Percentiles rank a stretch among this genome's conserved stretches.
Conservation (phyloP, 2,888 invertebrate genomes). For the Ligdia adustata region DNA sequence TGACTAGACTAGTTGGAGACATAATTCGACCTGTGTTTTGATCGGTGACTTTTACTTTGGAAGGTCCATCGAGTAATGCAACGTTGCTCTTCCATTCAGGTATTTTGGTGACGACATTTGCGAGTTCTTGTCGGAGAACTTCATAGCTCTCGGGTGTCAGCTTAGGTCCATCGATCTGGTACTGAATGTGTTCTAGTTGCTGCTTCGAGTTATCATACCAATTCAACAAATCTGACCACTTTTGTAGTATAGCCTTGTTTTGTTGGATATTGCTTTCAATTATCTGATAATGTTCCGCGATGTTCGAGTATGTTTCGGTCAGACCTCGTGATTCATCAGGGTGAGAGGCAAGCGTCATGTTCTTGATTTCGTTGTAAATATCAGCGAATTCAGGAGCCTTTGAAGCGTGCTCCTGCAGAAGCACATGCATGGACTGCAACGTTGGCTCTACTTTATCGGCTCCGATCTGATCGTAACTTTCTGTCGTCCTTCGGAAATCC, state of each 20-base stretch:
- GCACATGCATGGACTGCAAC: constrained; percentile 90
- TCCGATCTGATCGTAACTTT: constrained; percentile 91
- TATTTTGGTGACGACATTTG: constrained; percentile 86
- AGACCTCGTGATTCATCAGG: constrained; percentile 89
- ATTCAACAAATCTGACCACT: constrained; percentile 92
- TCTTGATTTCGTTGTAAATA: constrained; percentile 93
- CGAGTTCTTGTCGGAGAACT: constrained; percentile 87
- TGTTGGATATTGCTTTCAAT: constrained; percentile 89
- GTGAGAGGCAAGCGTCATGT: constrained; percentile 87
- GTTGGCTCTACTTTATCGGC: constrained; percentile 92
- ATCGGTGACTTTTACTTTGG: constrained; percentile 88
- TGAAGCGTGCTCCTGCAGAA: constrained; percentile 93
- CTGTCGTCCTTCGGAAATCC: constrained; percentile 87
- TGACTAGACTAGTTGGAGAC: constrained; percentile 88
- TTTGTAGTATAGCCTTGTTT: constrained; percentile 89
- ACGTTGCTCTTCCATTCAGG: constrained; percentile 89
- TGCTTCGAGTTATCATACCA: constrained; percentile 92
- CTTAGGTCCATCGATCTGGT: constrained; percentile 90
- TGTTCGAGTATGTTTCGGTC: constrained; percentile 89
- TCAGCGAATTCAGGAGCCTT: constrained; percentile 90
- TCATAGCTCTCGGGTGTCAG: constrained; percentile 88
- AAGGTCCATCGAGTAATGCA: constrained; percentile 87
- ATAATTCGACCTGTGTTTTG: constrained; percentile 88
- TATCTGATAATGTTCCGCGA: constrained; percentile 91
- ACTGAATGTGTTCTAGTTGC: constrained; percentile 91